Evolutionary conservation across 1,140 invertebrate species (phyloP), one percentile per base, ranked within the genome.

Genomic region (Ganaspis sp.): DNA sequence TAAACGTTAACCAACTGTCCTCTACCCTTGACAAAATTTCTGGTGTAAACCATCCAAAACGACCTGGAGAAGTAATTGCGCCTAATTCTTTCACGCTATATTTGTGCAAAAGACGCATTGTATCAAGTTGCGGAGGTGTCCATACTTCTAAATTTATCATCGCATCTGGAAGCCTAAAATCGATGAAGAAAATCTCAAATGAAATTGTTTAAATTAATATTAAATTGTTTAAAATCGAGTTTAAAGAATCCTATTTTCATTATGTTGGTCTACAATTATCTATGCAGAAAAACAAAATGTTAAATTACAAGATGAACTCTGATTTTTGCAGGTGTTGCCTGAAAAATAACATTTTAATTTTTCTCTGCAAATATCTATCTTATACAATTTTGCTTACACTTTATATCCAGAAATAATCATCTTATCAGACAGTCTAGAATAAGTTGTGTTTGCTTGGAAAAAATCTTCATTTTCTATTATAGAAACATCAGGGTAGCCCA

Each of bases 131-230:
- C 0, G 94, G 92, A 3, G 92, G 90, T 45, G 94, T 91, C 93
- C 94, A 95, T 0, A 95, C 93, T 83, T 95, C 95, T 78, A 96
- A 86, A 87, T 96, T 96, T 9, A 96, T 92, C 92, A 94, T 94
- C 2, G 93, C 89, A 29, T 92, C 90, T 23, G 94, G 93, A 75
- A 90, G 77, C 34, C 92, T 92, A 72, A 73, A 58, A 40, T 42
- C 54, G 77, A 70, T 29, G 1, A 82, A 29, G 29, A 2, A 34
- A 34, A 2, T 3, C 6, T 6, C 29, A 34, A 34, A 34, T 34
- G 29, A 34, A 3, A 3, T 6, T 34, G 2, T 34, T 34, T 34
- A 34, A 34, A 34, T 34, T 34, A 34, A 34, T 34, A n/a, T n/a
- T n/a, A n/a, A n/a, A n/a, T n/a, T n/a, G n/a, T n/a, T n/a, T n/a